Evolutionary conservation across 2,113 vertebrate species (phyloP).

Genomic region (Crypturellus undulatus): DNA sequence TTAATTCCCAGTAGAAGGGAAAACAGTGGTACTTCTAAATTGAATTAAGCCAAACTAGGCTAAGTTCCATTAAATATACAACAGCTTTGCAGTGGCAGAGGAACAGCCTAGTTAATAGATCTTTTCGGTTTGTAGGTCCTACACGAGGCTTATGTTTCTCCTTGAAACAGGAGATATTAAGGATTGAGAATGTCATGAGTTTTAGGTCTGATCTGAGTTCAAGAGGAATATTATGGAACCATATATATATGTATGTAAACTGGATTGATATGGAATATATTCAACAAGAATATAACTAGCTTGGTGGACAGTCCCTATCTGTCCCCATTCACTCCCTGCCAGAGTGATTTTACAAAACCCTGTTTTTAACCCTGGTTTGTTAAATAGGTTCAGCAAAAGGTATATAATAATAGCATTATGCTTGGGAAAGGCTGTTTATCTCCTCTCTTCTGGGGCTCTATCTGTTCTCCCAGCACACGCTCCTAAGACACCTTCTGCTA

Average conservation of each 20-base stretch:
- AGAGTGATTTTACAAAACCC: not conserved
- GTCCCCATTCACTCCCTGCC: not conserved
- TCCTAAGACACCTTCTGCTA: not conserved
- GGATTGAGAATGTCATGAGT: conserved; percentile 2
- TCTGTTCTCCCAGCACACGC: not conserved
- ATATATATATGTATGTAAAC: not conserved
- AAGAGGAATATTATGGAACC: not conserved
- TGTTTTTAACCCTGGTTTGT: not conserved
- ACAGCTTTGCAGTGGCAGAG: conserved; percentile 45
- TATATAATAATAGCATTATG: not conserved
- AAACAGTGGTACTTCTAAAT: conserved; percentile 39
- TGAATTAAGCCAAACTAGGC: conserved; percentile 59
- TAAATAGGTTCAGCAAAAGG: not conserved
- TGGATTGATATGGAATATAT: not conserved
- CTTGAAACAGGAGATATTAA: conserved; percentile 57
- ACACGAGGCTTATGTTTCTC: conserved; percentile 40
- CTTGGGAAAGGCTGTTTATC: not conserved
- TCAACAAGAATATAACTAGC: not conserved
- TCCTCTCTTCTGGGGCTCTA: accelerated
- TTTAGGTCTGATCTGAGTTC: conserved; percentile 37
- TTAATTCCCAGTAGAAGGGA: conserved; percentile 50
- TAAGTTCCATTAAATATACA: conserved; percentile 60
- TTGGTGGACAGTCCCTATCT: not conserved
- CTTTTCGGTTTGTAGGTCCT: conserved; percentile 44
- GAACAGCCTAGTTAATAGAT: conserved; percentile 58